Evolutionary conservation across 1,140 invertebrate genomes (phyloP), one percentile per base, ranked within the genome.

Genomic region (Xylocopa sonorina): DNA sequence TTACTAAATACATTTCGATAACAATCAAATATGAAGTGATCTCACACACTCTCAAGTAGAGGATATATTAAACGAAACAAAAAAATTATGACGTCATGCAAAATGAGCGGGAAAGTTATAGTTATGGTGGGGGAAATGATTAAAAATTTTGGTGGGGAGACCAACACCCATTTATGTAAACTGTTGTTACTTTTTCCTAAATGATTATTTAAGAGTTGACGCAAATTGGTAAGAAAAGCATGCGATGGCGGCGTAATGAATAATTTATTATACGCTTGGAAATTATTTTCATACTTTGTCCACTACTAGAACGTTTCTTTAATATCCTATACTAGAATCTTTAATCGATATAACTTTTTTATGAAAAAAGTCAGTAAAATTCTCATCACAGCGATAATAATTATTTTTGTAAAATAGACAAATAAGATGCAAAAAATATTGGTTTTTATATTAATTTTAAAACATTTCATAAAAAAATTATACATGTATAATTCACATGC

Each of bases 61-160:
- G 50, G 21, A 18, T 29, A 6, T 27, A 41, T 32, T 43, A 3
- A 16, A 12, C 2, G 0, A 60, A 32, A 64, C 21, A 60, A 48
- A 78, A 78, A 55, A 38, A 63, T 21, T 29, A 14, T 24, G 43
- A 34, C 27, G 51, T 63, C 60, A 51, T 38, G 34, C 10, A 6
- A 73, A 79, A 79, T 79, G 68, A 48, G 80, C 76, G 76, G 76
- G 68, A 82, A 82, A 79, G 12, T 38, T 14, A 3, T 14, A 41
- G 4, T 55, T 34, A 10, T 16, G 24, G 57, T 24, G 27, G 68
- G 58, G 57, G 75, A 69, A 62, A 43, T 29, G 48, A 63, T 50
- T 63, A 50, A 43, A 14, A 14, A 53, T 71, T 48, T 60, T 60
- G 62, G 32, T 18, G 46, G 46, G 57, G 48, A 55, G n/a, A 63